Conservation (phyloP, 2,888 invertebrate genomes). For the Lutraria lutraria region DNA sequence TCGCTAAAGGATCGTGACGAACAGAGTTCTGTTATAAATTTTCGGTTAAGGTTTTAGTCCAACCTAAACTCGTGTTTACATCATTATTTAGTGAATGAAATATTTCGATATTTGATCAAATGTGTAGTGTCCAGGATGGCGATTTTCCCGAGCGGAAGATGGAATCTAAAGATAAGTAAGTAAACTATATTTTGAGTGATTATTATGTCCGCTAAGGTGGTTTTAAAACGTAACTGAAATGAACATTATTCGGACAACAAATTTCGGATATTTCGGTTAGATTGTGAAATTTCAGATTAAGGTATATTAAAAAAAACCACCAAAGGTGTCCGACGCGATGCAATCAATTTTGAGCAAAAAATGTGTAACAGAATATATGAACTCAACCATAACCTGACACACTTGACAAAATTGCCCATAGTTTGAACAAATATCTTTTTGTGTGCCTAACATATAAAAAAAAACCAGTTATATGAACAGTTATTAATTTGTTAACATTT, state of each 20-base stretch:
- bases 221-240: background rate
- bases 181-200: background rate
- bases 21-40: conserved; percentile 11
- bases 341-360: too few relatives aligned
- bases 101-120: background rate
- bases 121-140: conserved; percentile 55
- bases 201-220: background rate
- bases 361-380: too few relatives aligned
- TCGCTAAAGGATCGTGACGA: background rate
- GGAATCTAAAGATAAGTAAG: background rate
- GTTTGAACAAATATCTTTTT: too few relatives aligned
- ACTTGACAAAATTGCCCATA: too few relatives aligned
- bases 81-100: background rate
- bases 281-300: background rate
- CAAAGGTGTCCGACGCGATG: too few relatives aligned
- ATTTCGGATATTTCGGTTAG: background rate
- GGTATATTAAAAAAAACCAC: too few relatives aligned
- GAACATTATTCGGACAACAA: background rate
- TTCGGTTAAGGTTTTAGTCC: background rate
- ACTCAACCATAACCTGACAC: too few relatives aligned
- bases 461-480: too few relatives aligned
- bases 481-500: too few relatives aligned
- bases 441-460: too few relatives aligned
- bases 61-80: conserved; percentile 20
- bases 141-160: conserved; percentile 32